Percentiles rank a stretch among this genome's conserved stretches.
phyloP scores from a whole-genome alignment of 1,140 invertebrate genomes.

The Calosoma granatense region DNA sequence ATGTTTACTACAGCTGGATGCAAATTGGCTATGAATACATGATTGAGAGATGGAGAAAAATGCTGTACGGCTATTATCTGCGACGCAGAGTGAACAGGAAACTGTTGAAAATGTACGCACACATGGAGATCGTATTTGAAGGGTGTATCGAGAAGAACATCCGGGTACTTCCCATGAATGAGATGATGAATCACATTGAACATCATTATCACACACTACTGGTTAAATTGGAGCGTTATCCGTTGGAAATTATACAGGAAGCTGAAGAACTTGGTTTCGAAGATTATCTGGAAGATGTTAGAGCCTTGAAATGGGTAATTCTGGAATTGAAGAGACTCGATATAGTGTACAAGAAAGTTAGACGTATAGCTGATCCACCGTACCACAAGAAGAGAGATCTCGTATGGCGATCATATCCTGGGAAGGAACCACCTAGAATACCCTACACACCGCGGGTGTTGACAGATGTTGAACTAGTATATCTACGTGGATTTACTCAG shows the following conservation, averaged over 20 bases:
- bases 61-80: constrained; percentile 46
- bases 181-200: constrained; percentile 52
- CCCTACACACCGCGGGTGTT: constrained; percentile 17
- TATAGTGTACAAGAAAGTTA: too few species aligned
- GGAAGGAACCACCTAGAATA: constrained; percentile 16
- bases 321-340: too few species aligned
- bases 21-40: constrained; percentile 37
- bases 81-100: too few species aligned
- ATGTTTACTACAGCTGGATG: too few species aligned
- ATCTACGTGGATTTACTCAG: constrained; percentile 27
- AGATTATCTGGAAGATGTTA: too few species aligned
- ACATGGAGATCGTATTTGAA: constrained; percentile 54
- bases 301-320: too few species aligned
- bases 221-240: constrained; percentile 44
- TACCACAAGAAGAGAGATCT: constrained; percentile 16
- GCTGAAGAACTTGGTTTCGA: constrained; percentile 46
- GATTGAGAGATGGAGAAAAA: constrained; percentile 34
- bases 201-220: constrained; percentile 41
- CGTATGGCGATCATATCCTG: constrained; percentile 22
- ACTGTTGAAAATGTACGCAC: constrained; percentile 46
- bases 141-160: constrained; percentile 45
- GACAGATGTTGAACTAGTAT: constrained; percentile 25
- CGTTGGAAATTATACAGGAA: constrained; percentile 43
- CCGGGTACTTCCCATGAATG: constrained; percentile 38
- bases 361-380: too few species aligned